Conservation (phyloP, 2,888 invertebrate genomes). For the Melolontha melolontha region DNA sequence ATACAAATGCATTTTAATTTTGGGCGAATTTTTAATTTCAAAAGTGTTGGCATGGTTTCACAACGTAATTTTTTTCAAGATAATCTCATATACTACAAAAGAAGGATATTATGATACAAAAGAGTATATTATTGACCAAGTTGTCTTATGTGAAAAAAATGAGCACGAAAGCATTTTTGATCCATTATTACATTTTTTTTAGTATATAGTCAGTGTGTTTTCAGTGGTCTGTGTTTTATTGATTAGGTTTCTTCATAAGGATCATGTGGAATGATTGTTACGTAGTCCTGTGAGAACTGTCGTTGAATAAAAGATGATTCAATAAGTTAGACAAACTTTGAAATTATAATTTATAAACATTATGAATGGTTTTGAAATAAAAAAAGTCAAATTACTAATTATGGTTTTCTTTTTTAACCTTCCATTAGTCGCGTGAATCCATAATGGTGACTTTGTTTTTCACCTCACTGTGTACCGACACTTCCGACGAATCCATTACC, state of each 20-base stretch:
- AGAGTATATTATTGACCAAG: constrained; percentile 33
- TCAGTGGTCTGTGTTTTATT: constrained; percentile 46
- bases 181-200: constrained; percentile 45
- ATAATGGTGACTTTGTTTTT: too few species aligned
- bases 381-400: constrained; percentile 34
- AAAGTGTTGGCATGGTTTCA: too few species aligned
- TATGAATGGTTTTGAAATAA: constrained; percentile 54
- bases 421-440: too few species aligned
- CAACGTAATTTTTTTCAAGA: neutral
- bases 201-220: constrained; percentile 45
- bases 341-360: constrained; percentile 51
- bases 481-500: too few species aligned
- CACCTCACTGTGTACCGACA: too few species aligned
- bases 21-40: too few species aligned
- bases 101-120: constrained; percentile 17
- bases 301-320: constrained; percentile 46
- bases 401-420: constrained; percentile 20
- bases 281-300: constrained; percentile 51
- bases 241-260: constrained; percentile 49
- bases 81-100: constrained; percentile 4
- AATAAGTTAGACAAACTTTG: constrained; percentile 47
- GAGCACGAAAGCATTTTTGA: constrained; percentile 40
- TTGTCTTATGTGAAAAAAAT: constrained; percentile 17
- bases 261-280: constrained; percentile 39
- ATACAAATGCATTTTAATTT: too few species aligned